phyloP scores from a whole-genome alignment of 2,888 invertebrate species.

The Melipona bicolor region DNA sequence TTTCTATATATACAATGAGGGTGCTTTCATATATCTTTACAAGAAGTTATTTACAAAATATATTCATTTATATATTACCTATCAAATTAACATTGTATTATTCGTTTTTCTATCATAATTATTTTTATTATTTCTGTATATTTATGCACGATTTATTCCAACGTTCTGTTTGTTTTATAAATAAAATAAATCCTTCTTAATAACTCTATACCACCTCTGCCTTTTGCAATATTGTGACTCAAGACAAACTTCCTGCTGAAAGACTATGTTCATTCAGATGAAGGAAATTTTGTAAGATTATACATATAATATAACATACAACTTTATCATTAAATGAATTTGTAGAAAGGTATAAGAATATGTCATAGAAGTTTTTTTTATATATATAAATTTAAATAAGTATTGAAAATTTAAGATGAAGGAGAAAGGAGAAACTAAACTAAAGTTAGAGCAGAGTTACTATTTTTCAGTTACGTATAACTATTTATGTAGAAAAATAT shows the following conservation, averaged over 20 bases:
- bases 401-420: conserved; percentile 22
- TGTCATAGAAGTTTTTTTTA: conserved; percentile 22
- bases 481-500: conserved; percentile 21
- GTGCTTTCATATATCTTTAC: conserved; percentile 79
- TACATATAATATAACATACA: not conserved
- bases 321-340: conserved; percentile 34
- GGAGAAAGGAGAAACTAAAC: too few relatives aligned
- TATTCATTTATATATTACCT: conserved; percentile 83
- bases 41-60: conserved; percentile 84
- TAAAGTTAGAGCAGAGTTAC: too few relatives aligned
- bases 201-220: conserved; percentile 75
- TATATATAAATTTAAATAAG: conserved; percentile 25
- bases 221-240: conserved; percentile 70
- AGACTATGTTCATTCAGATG: conserved; percentile 72
- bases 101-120: conserved; percentile 72
- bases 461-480: not conserved
- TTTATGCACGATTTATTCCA: conserved; percentile 77
- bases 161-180: conserved; percentile 74
- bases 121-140: conserved; percentile 75
- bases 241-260: conserved; percentile 72
- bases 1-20: conserved; percentile 80
- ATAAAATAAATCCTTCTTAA: conserved; percentile 80
- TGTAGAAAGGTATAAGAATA: conserved; percentile 57
- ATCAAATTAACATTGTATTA: conserved; percentile 82
- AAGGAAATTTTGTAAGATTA: conserved; percentile 21